A percentile compares a stretch with the other conserved stretches of the same genome.
Evolutionary conservation across 2,888 invertebrate genomes (phyloP).

Genomic region (Celastrina argiolus): DNA sequence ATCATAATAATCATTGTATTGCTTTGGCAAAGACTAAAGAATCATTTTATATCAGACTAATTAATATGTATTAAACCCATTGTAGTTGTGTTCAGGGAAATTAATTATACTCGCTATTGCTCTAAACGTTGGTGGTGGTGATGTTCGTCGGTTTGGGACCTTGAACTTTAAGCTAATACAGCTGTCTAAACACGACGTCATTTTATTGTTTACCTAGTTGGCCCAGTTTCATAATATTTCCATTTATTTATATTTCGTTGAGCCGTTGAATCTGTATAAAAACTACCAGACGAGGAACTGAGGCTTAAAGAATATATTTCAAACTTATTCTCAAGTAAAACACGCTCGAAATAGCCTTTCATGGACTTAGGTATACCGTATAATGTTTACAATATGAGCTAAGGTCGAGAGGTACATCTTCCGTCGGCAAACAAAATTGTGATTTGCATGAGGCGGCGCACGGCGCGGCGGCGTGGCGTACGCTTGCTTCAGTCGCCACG

Average conservation of each 20-base stretch:
- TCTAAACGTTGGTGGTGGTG: neutral
- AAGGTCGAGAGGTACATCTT: constrained; percentile 57
- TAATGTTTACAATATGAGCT: constrained; percentile 58
- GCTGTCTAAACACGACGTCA: constrained; percentile 17
- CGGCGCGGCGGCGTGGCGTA: constrained; percentile 49
- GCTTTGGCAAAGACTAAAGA: neutral
- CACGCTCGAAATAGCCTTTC: constrained; percentile 30
- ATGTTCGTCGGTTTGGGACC: neutral
- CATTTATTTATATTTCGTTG: neutral
- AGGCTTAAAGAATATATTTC: constrained; percentile 1
- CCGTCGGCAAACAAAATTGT: constrained; percentile 74
- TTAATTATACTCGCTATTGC: constrained; percentile 2
- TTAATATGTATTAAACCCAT: neutral
- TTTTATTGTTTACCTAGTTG: constrained; percentile 19
- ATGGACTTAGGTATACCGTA: constrained; percentile 39
- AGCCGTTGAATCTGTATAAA: neutral
- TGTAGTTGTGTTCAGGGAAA: neutral
- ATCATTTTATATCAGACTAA: neutral
- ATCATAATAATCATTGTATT: neutral
- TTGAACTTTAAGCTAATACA: constrained; percentile 21
- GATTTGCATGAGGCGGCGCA: constrained; percentile 66
- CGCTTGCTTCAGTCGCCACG: constrained; percentile 66
- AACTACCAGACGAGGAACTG: neutral
- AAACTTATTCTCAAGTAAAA: constrained; percentile 31
- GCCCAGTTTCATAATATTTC: neutral